A percentile compares a stretch with the other conserved stretches of the same genome.
phyloP scores from a whole-genome alignment of 2,797 vertebrate genomes.

The Hoplostethus atlanticus region DNA sequence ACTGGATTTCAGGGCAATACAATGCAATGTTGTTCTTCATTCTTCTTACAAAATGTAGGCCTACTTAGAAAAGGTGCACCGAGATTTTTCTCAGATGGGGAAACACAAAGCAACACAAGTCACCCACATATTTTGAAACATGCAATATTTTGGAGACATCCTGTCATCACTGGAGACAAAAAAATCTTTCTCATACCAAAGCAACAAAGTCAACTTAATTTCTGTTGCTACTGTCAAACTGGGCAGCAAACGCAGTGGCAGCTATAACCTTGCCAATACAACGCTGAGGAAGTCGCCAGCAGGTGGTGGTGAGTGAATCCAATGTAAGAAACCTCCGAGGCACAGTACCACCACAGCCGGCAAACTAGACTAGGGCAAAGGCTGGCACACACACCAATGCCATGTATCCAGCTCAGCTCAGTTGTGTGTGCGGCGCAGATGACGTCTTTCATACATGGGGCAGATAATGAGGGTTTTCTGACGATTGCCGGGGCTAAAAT shows the following conservation, averaged over 20 bases:
- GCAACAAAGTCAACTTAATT: slow-evolving; percentile 10
- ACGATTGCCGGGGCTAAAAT: slow-evolving; percentile 71
- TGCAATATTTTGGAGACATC: not conserved
- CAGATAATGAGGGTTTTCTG: slow-evolving; percentile 59
- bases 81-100: not conserved
- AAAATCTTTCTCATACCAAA: slow-evolving; percentile 12
- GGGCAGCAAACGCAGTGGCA: slow-evolving; percentile 9
- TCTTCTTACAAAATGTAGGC: not conserved
- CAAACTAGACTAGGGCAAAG: slow-evolving; percentile 52
- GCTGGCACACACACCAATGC: slow-evolving; percentile 46
- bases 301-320: slow-evolving; percentile 40
- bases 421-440: slow-evolving; percentile 43
- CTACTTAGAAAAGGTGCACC: not conserved
- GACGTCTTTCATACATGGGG: slow-evolving; percentile 46
- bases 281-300: too few species aligned
- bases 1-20: slow-evolving; percentile 19
- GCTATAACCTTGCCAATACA: slow-evolving; percentile 16
- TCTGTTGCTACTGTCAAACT: slow-evolving; percentile 28
- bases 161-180: not conserved
- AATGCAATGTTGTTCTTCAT: slow-evolving; percentile 12
- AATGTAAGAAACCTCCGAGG: slow-evolving; percentile 36
- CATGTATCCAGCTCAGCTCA: slow-evolving; percentile 45
- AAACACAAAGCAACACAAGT: not conserved
- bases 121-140: not conserved
- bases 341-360: slow-evolving; percentile 23